Evolutionary conservation across 2,113 vertebrate species (phyloP).

Genomic region (Pan troglodytes): NHGRI_mPanTro3-v2.1_pri NC_072418.2:32990501-32991000

Average conservation of each 20-base stretch:
- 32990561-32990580: neutral
- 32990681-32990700: accelerated
- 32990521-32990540: neutral
- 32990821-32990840: neutral
- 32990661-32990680: neutral
- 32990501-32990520: neutral
- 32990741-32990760: neutral
- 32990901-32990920: neutral
- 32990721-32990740: neutral
- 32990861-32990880: accelerated
- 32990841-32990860: neutral
- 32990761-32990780: neutral
- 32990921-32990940: accelerated
- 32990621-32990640: neutral
- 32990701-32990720: neutral
- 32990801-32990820: neutral
- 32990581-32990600: neutral
- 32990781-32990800: neutral
- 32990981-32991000: neutral
- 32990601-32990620: neutral
- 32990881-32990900: accelerated
- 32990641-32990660: neutral
- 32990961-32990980: neutral
- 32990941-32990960: neutral
- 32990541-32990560: neutral